Conservation (phyloP, 2,888 invertebrate genomes). For the Noctua janthina region DNA sequence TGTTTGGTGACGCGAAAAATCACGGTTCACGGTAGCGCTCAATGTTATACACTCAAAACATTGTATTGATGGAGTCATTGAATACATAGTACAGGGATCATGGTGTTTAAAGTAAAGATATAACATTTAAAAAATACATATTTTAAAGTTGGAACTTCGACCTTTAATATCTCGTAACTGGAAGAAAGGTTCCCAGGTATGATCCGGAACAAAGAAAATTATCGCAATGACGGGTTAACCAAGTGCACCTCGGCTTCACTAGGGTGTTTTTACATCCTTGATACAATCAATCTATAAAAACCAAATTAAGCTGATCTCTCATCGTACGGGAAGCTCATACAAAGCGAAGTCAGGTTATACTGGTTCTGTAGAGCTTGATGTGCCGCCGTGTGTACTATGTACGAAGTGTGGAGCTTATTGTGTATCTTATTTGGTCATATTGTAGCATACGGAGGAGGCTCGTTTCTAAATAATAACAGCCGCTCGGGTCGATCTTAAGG, state of each 20-base stretch:
- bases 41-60: not conserved
- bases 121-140: no score
- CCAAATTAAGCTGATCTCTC: no score
- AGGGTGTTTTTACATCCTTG: not conserved
- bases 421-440: constrained; percentile 53
- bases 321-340: no score
- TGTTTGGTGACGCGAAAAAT: not conserved
- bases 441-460: constrained; percentile 10
- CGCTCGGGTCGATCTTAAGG: no score
- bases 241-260: not conserved
- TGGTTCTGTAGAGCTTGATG: no score
- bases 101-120: not conserved
- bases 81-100: not conserved
- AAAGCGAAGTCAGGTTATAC: no score
- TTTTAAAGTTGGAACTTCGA: no score
- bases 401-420: not conserved
- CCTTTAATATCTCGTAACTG: no score
- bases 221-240: not conserved
- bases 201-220: not conserved
- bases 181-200: no score
- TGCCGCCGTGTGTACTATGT: no score
- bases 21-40: not conserved
- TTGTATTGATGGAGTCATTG: not conserved
- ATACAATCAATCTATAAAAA: no score
- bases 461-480: no score